Evolutionary conservation across 2,888 invertebrate genomes (phyloP), one percentile per base, ranked within the genome.

Genomic region (Epirrhoe tristata): DNA sequence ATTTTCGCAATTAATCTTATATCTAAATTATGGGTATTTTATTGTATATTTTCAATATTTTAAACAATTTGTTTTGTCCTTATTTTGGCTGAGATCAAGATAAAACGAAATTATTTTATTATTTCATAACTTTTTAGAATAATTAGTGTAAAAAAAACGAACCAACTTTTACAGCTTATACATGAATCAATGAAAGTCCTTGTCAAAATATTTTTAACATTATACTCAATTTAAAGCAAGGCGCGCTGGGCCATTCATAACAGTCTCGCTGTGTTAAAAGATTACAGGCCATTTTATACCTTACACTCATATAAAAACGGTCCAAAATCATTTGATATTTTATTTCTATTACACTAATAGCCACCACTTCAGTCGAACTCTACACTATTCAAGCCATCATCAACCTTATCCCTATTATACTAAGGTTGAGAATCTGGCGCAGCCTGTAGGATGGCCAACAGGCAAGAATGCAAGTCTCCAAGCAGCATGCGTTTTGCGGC

Each of bases 11-110:
- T 32, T 6, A 48, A 6, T 6, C 14, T 14, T 48, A 48, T 16
- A 6, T 16, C 14, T 5, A 16, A 48, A 14, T 14, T 1, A 46
- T 46, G n/a, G 6, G n/a, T n/a, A 12, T n/a, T n/a, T n/a, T n/a
- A n/a, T n/a, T n/a, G 24, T 24, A 3, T 24, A 24, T 43, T 43
- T 43, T 10, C 6, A 43, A 43, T 12, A 10, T 43, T 46, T 46
- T 14, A 14, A n/a, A 46, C 14, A 46, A 46, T 46, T 14, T 46
- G 0, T 14, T 46, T 14, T 14, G 6, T 46, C 46, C n/a, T 46
- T 14, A n/a, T 46, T 14, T 46, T 46, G 46, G 46, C 46, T 46
- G n/a, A 43, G 43, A 43, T 43, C 43, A 43, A 43, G 12, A 43
- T 43, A 12, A 12, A 46, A 46, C n/a, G 34, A 39, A 39, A 39